Evolutionary conservation across 2,888 invertebrate species (phyloP), one percentile per base, ranked within the genome.

Genomic region (Melanostoma mellinum): DNA sequence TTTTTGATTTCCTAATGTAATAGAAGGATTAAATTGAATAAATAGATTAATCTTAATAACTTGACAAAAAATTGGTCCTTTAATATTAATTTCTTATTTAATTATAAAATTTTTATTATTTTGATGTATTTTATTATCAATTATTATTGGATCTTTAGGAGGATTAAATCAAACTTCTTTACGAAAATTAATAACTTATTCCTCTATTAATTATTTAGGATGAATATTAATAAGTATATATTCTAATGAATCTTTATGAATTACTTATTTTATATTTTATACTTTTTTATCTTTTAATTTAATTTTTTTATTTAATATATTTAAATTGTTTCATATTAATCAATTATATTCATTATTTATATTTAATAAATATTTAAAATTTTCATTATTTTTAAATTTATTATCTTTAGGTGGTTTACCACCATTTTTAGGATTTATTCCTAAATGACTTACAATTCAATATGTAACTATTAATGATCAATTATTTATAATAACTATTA

Each of bases 51-150:
- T 94, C 88, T 89, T 94, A 91, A 91, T 93, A 91, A 93, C 93
- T 0, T 94, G 93, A 92, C 94, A 94, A 93, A 94, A 94, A 93
- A 92, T 94, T 91, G 92, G 93, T 44, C 94, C 94, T 2, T 90
- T 94, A 91, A 92, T 93, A 89, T 86, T 93, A 88, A 87, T 93
- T 53, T 92, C 92, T 61, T 93, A 92, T 89, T 90, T 91, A 88
- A 88, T 90, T 88, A 90, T 91, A 89, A 89, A 89, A 87, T 89
- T 90, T 87, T 90, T 92, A 88, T 87, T 93, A 88, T 87, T 90
- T 82, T 85, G 92, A 72, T 89, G 92, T 88, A 91, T 93, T 89
- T 88, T 93, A 85, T 50, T 92, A 48, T 92, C 92, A 84, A 87
- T 91, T 58, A 86, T 93, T 85, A 88, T 93, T 87, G 93, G 94